Base-by-base conservation (phyloP, 2,113 vertebrate genomes). In the Microcebus lehilahytsara region DNA sequence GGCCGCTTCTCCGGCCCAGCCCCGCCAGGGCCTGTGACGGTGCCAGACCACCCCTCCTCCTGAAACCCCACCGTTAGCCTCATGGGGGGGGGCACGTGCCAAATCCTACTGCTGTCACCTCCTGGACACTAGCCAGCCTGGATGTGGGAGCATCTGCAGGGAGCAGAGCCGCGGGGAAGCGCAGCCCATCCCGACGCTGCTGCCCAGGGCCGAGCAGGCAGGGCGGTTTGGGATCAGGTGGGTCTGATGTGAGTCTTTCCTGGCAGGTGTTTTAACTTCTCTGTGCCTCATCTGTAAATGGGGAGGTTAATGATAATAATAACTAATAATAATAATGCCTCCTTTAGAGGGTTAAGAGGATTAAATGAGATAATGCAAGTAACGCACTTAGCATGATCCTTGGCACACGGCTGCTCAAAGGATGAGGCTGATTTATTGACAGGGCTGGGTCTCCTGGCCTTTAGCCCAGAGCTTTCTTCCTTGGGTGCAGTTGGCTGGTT, bases 51-150 rank as follows among this genome's bases (percentile, higher is more conserved):
- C 6, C 56, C 92, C 3, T 14, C 23, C 27, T 58, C 58, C 91
- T 37, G 79, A 60, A n/a, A 74, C 10, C 4, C 53, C 1, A 2
- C 27, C 1, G 20, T 86, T 11, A 60, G 53, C 91, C 34, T 25
- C 42, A 58, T 6, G 32, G 4, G 40, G 19, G 34, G 40, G 23
- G 37, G 20, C 13, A 30, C 0, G 5, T 0, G 8, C 34, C n/a
- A 72, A 66, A 40, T 3, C 49, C 66, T 49, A 14, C 72, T 20
- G 60, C 87, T 60, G 13, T 8, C 12, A 0, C 67, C 16, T 32
- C 53, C 75, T 56, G 32, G 19, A 20, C 3, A 11, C 22, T 34
- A 13, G 37, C 34, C 9, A 2, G 20, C 22, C 7, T 12, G 14
- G 14, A 4, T 2, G n/a, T 6, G 88, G 79, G 58, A 27, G 37